Evolutionary conservation across 2,113 vertebrate species (phyloP).

Genomic region (Brachypodius melanocephalos): DNA sequence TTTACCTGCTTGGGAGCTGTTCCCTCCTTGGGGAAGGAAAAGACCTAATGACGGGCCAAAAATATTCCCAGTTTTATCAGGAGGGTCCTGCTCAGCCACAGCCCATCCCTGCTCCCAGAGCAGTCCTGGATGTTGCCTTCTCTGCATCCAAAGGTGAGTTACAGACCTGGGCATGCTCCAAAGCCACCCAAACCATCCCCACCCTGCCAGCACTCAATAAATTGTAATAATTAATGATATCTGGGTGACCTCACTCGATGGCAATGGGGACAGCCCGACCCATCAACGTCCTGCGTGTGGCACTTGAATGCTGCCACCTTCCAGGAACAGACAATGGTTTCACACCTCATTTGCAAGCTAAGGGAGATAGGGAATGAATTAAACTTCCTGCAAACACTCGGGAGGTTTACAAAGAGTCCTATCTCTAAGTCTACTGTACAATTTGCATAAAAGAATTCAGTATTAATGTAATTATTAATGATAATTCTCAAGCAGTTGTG

Average conservation of each 20-base stretch:
- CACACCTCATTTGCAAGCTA: conserved; percentile 69
- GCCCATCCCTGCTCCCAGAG: background rate
- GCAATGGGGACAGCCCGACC: background rate
- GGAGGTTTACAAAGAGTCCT: conserved; percentile 63
- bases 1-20: background rate
- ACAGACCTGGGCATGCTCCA: background rate
- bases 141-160: background rate
- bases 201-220: background rate
- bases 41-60: background rate
- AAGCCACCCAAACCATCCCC: background rate
- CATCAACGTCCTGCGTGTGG: background rate
- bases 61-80: background rate
- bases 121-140: background rate
- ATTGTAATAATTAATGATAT: background rate
- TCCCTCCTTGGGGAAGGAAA: background rate
- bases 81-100: background rate
- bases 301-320: conserved; percentile 41
- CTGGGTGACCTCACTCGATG: background rate
- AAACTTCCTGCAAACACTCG: conserved; percentile 64
- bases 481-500: conserved; percentile 65
- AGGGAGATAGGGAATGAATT: conserved; percentile 70
- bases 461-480: conserved; percentile 71
- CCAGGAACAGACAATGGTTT: conserved; percentile 48
- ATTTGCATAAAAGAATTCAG: conserved; percentile 63
- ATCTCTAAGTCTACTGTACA: conserved; percentile 62